Conservation (phyloP, 2,113 vertebrate genomes). For the Rhinichthys klamathensis region DNA sequence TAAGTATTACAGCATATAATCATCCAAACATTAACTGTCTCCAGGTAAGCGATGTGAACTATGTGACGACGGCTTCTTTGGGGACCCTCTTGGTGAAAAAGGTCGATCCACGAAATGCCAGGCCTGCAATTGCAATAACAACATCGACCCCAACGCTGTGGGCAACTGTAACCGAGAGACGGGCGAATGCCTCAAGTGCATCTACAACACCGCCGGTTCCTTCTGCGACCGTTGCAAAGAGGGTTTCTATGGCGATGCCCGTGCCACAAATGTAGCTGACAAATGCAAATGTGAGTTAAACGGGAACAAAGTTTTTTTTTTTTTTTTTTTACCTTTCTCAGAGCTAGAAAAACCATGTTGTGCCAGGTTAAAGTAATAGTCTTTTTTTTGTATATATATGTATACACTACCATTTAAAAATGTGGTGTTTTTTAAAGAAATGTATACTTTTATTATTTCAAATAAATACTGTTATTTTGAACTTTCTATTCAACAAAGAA, state of each 20-base stretch:
- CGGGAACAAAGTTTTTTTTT: too few species aligned
- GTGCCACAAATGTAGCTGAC: constrained; percentile 76
- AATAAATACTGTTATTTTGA: neutral
- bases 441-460: neutral
- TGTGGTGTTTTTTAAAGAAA: neutral
- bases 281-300: constrained; percentile 85
- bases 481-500: neutral
- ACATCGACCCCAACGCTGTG: constrained; percentile 88
- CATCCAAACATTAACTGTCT: too few species aligned
- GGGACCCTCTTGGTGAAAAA: constrained; percentile 83
- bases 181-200: constrained; percentile 89
- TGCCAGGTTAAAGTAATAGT: too few species aligned
- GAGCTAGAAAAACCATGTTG: too few species aligned
- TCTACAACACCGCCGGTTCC: constrained; percentile 86
- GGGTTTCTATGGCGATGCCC: constrained; percentile 86
- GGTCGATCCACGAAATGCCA: constrained; percentile 81
- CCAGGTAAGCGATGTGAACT: constrained; percentile 94
- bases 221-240: constrained; percentile 89
- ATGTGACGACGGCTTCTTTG: constrained; percentile 95
- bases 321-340: neutral
- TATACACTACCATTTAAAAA: neutral
- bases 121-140: constrained; percentile 89
- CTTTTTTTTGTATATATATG: too few species aligned
- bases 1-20: neutral
- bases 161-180: constrained; percentile 86